Evolutionary conservation across 2,888 invertebrate genomes (phyloP).

Genomic region (Nemotelus pantherinus): DNA sequence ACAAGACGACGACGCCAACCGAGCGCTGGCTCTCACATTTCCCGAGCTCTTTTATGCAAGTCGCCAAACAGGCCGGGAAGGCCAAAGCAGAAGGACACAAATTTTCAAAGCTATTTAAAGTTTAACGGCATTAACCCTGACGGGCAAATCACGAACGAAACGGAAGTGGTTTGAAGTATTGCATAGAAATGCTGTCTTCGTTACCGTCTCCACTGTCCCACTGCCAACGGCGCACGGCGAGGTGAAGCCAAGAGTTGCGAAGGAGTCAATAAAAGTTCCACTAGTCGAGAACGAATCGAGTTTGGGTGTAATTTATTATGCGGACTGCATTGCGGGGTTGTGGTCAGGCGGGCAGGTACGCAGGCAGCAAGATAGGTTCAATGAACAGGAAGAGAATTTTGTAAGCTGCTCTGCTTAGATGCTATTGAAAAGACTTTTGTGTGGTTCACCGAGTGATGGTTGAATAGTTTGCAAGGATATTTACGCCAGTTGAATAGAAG

Average conservation of each 20-base stretch:
- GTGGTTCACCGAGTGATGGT: background rate
- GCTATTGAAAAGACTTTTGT: no score
- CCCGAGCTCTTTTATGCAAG: background rate
- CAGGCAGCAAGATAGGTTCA: background rate
- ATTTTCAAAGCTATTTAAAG: constrained; percentile 25
- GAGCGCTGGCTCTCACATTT: background rate
- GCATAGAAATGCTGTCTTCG: background rate
- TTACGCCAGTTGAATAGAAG: no score
- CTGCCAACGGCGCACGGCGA: background rate
- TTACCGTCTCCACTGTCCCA: background rate
- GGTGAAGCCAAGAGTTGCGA: background rate
- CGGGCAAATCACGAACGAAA: background rate
- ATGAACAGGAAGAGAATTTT: background rate
- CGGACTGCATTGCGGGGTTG: no score
- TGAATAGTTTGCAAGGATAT: background rate
- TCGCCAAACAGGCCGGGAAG: background rate
- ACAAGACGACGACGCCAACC: background rate
- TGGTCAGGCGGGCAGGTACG: no score
- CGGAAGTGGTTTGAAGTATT: background rate
- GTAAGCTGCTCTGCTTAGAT: background rate
- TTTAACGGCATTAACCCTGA: constrained; percentile 2
- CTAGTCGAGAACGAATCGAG: background rate
- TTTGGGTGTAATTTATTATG: background rate
- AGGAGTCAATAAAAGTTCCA: background rate
- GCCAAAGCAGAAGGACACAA: constrained; percentile 5